Conservation (phyloP, 1,140 invertebrate genomes). For the Carposina sasakii region DNA sequence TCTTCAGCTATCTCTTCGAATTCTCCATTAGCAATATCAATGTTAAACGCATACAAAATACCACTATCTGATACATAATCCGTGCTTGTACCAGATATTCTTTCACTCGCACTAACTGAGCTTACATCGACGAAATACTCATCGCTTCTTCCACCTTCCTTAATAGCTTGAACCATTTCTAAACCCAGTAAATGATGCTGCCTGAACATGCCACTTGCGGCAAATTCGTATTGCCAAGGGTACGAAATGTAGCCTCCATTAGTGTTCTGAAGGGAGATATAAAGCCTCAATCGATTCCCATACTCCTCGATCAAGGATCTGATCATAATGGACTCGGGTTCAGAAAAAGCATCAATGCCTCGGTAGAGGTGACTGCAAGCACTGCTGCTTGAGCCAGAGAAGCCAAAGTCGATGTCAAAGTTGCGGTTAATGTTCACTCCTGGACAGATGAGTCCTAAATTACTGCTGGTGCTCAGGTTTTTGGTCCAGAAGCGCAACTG, state of each 20-base stretch:
- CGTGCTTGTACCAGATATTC: conserved; percentile 43
- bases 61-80: conserved; percentile 40
- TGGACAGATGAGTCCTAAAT: conserved; percentile 45
- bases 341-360: conserved; percentile 40
- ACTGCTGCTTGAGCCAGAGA: conserved; percentile 48
- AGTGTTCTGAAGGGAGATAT: conserved; percentile 51
- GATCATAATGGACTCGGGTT: conserved; percentile 40
- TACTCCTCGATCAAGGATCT: conserved; percentile 30
- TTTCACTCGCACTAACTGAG: conserved; percentile 35
- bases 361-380: conserved; percentile 49
- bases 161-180: conserved; percentile 37
- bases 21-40: conserved; percentile 36
- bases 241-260: conserved; percentile 45
- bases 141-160: too few species aligned
- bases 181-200: conserved; percentile 40
- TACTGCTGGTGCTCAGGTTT: conserved; percentile 32
- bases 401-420: conserved; percentile 44
- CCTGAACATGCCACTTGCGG: conserved; percentile 51
- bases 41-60: conserved; percentile 41
- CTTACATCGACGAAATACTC: conserved; percentile 34
- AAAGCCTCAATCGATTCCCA: conserved; percentile 28
- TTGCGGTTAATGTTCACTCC: conserved; percentile 56
- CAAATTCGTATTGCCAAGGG: conserved; percentile 52
- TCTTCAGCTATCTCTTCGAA: conserved; percentile 34
- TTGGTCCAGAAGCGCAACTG: conserved; percentile 50